A percentile compares a stretch with the other conserved stretches of the same genome.
These are phyloP conservation scores for Muraenolepis orangiensis DNA, from an alignment of 2,797 vertebrate species.

Conservation along the genomic window DNA sequence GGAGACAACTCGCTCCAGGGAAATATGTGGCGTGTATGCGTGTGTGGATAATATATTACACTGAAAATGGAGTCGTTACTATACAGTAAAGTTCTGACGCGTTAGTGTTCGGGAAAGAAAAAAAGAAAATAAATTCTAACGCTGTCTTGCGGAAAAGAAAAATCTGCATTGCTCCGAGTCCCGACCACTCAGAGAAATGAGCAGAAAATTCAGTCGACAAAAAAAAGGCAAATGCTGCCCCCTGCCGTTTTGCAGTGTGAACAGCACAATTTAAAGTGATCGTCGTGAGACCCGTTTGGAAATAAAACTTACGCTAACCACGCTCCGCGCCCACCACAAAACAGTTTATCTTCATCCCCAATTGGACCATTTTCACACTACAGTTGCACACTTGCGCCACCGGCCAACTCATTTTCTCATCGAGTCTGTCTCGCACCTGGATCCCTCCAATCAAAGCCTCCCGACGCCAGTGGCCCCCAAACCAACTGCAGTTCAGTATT, in stretches of 20 bases:
- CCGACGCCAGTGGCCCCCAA: neutral
- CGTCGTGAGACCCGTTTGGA: too few relatives aligned
- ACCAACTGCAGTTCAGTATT: too few relatives aligned
- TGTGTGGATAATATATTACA: neutral
- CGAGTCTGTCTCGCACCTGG: neutral
- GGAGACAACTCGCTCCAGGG: neutral
- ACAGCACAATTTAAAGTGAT: conserved; percentile 1
- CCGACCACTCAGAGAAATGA: neutral
- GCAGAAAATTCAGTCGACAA: neutral
- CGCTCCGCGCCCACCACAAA: too few relatives aligned
- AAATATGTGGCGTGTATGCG: neutral
- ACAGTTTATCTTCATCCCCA: neutral
- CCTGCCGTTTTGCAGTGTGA: conserved; percentile 44
- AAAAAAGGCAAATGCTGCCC: conserved; percentile 40
- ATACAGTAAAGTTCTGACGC: neutral
- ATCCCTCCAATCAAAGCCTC: neutral
- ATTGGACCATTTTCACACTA: neutral
- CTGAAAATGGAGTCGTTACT: neutral
- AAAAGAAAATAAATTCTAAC: neutral
- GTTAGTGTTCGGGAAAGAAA: neutral
- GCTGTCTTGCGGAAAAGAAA: neutral
- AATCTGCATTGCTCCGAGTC: neutral
- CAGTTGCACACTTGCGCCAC: neutral
- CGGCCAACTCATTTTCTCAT: neutral
- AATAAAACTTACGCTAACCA: too few relatives aligned